A percentile compares a stretch with the other conserved stretches of the same genome.
These are phyloP conservation scores for Helicoverpa zea DNA, from an alignment of 1,140 invertebrate genomes.

Conservation along the genomic window DNA sequence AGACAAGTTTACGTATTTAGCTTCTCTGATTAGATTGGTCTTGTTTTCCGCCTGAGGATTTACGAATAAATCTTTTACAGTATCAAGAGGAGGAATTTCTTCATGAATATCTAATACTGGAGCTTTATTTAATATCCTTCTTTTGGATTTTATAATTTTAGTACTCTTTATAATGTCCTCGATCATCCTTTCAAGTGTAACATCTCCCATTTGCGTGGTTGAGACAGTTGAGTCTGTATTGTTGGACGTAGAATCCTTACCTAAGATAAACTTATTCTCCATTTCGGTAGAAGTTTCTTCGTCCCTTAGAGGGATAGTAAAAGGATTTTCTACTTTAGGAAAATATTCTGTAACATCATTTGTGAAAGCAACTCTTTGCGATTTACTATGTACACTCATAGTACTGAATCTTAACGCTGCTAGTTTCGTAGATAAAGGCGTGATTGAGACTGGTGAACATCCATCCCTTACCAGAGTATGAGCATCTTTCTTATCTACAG, in stretches of 20 bases:
- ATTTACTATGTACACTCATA: constrained; percentile 78
- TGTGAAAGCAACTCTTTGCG: constrained; percentile 66
- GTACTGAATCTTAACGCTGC: constrained; percentile 81
- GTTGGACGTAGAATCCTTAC: constrained; percentile 75
- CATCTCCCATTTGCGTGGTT: constrained; percentile 82
- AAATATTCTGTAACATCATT: constrained; percentile 77
- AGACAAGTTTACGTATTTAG: constrained; percentile 79
- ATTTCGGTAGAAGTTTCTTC: constrained; percentile 83
- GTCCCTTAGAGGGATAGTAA: constrained; percentile 74
- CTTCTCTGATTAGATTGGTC: constrained; percentile 80
- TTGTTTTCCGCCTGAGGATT: constrained; percentile 79
- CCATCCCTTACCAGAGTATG: constrained; percentile 78
- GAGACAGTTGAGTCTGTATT: constrained; percentile 80
- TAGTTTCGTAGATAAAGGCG: constrained; percentile 79
- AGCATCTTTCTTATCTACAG: constrained; percentile 79
- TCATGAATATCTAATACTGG: constrained; percentile 67
- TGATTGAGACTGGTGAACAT: constrained; percentile 80
- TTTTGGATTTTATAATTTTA: constrained; percentile 81
- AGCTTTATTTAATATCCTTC: constrained; percentile 72
- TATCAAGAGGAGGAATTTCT: constrained; percentile 68
- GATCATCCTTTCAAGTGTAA: constrained; percentile 83
- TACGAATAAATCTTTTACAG: constrained; percentile 78
- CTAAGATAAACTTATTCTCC: constrained; percentile 83
- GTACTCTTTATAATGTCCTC: constrained; percentile 85
- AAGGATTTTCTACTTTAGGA: constrained; percentile 78